Conservation (phyloP, 2,113 vertebrate species). For the Circaetus gallicus region DNA sequence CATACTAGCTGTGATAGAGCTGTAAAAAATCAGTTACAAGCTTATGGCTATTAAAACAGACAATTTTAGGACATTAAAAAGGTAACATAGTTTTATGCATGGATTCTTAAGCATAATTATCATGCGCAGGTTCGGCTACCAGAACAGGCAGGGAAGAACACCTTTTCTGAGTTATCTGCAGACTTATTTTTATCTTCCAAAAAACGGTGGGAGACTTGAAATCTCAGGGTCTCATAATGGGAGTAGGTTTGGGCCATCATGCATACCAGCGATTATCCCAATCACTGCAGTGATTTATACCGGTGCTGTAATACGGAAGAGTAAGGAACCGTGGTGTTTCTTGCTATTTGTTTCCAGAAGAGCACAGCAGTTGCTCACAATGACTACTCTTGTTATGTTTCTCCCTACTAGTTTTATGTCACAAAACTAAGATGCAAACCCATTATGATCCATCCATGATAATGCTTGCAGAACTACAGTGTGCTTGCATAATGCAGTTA, state of each 20-base stretch:
- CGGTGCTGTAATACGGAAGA: rapidly evolving
- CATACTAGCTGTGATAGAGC: background rate
- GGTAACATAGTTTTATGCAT: rapidly evolving
- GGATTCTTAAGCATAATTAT: background rate
- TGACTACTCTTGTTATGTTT: background rate
- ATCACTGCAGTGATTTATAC: background rate
- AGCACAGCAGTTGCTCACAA: slow-evolving; percentile 1
- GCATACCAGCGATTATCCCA: background rate
- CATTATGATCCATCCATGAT: background rate
- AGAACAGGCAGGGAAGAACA: background rate
- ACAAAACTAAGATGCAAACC: background rate
- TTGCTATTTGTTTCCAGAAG: background rate
- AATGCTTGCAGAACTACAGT: background rate
- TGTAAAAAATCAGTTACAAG: background rate
- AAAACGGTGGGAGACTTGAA: background rate
- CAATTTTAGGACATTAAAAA: background rate
- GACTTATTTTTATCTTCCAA: background rate
- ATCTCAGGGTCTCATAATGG: background rate
- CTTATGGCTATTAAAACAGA: background rate
- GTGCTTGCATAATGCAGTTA: background rate
- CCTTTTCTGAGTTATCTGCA: background rate
- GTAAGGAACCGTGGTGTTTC: background rate
- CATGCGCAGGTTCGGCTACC: rapidly evolving
- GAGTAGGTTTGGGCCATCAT: background rate
- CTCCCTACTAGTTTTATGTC: background rate